phyloP scores from a whole-genome alignment of 2,888 invertebrate species.

The Caprella mutica region DNA sequence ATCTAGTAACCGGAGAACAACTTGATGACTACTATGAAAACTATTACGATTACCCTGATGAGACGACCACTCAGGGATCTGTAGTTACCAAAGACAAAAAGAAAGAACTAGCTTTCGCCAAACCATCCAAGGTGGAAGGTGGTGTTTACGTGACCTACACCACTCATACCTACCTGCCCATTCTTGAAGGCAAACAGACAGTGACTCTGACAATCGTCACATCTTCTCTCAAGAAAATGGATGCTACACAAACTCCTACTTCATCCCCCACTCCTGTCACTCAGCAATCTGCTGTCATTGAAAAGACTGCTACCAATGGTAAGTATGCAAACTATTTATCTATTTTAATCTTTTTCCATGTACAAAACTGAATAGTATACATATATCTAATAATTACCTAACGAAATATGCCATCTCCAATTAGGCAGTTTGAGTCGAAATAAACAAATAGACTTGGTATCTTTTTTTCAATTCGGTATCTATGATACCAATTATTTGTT shows the following conservation, averaged over 20 bases:
- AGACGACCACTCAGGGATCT: neutral
- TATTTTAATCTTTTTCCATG: no score
- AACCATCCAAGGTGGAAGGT: neutral
- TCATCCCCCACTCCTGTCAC: slow-evolving; percentile 34
- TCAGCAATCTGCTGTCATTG: no score
- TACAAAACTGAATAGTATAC: no score
- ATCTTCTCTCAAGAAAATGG: slow-evolving; percentile 33
- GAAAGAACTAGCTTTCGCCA: neutral
- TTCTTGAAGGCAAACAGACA: slow-evolving; percentile 36
- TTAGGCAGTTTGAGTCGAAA: no score
- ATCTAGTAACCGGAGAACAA: neutral
- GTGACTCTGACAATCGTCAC: slow-evolving; percentile 36
- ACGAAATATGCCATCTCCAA: no score
- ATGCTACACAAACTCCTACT: slow-evolving; percentile 31
- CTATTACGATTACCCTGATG: neutral
- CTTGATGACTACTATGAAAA: slow-evolving; percentile 7
- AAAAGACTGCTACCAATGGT: no score
- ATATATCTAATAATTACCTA: no score
- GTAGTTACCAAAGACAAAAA: neutral
- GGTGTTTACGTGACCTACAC: slow-evolving; percentile 36
- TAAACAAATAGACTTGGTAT: no score
- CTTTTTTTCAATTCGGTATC: no score
- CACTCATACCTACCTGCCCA: slow-evolving; percentile 36
- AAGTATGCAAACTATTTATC: no score
- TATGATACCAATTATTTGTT: no score